These are phyloP conservation scores for Sturnus vulgaris DNA, from an alignment of 2,113 vertebrate genomes.

Conservation along the genomic window DNA sequence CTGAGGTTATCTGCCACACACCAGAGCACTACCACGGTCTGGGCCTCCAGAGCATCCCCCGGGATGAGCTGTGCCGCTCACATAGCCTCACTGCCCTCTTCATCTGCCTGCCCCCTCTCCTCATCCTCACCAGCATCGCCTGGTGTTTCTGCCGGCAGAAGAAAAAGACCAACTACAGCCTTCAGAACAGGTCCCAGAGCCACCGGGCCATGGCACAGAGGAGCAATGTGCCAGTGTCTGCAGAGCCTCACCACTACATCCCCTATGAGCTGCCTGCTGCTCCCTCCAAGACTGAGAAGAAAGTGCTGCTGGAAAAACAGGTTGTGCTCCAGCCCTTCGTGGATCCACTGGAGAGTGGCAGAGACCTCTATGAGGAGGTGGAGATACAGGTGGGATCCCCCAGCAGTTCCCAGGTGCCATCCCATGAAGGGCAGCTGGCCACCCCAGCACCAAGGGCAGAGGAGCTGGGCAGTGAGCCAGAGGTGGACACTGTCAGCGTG, in stretches of 20 bases:
- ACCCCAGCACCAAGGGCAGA: not conserved
- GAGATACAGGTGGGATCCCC: conserved; percentile 76
- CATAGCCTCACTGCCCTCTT: conserved; percentile 78
- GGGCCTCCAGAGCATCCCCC: conserved; percentile 59
- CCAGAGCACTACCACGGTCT: conserved; percentile 56
- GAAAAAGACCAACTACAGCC: conserved; percentile 64
- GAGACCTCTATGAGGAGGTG: conserved; percentile 85
- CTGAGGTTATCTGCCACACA: conserved; percentile 61
- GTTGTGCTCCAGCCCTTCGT: conserved; percentile 69
- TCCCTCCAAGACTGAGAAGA: not conserved
- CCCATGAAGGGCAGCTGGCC: not conserved
- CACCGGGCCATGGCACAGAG: not conserved
- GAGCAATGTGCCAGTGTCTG: not conserved
- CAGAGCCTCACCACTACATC: conserved; percentile 57
- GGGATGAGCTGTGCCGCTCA: conserved; percentile 68
- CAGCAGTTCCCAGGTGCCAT: conserved; percentile 61
- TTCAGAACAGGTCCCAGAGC: conserved; percentile 59
- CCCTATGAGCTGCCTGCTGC: not conserved
- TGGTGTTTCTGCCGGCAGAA: conserved; percentile 81
- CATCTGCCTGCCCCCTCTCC: conserved; percentile 78
- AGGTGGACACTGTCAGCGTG: conserved; percentile 80
- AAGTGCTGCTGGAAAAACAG: conserved; percentile 74
- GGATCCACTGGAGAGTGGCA: conserved; percentile 70
- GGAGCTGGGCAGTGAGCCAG: conserved; percentile 49
- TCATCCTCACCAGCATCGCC: conserved; percentile 68